These are phyloP conservation scores for Lethrus apterus DNA, from an alignment of 1,140 invertebrate species.

Conservation along the genomic window DNA sequence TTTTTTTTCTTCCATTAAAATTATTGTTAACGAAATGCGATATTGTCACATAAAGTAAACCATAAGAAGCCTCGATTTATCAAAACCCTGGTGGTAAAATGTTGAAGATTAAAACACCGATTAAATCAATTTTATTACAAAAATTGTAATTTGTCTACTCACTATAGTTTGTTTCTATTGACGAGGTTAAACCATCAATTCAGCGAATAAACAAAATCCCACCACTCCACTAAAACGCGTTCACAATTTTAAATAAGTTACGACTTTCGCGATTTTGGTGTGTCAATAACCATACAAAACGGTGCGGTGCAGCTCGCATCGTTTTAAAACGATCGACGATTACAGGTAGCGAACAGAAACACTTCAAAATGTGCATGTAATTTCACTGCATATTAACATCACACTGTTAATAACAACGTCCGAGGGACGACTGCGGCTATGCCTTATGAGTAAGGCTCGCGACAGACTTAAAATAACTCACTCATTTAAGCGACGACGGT, in stretches of 20 bases:
- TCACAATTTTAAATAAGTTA: neutral
- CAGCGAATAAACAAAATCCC: too few species aligned
- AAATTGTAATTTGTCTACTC: too few species aligned
- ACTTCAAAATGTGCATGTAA: constrained; percentile 1
- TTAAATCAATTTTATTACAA: too few species aligned
- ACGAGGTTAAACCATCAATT: too few species aligned
- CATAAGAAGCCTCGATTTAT: too few species aligned
- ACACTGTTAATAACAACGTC: constrained; percentile 16
- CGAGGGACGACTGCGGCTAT: constrained; percentile 16
- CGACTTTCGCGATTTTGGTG: neutral
- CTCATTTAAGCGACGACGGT: constrained; percentile 21
- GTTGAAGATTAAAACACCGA: too few species aligned
- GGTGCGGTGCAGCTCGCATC: neutral
- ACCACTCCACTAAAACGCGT: too few species aligned
- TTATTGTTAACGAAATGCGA: too few species aligned
- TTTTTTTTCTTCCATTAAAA: too few species aligned
- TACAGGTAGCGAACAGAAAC: neutral
- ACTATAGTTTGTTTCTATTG: too few species aligned
- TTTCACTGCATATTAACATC: neutral
- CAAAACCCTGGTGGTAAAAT: too few species aligned
- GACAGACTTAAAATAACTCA: constrained; percentile 24
- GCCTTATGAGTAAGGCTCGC: constrained; percentile 23
- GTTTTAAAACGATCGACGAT: neutral
- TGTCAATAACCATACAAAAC: neutral
- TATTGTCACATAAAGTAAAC: too few species aligned